Conservation (phyloP, 2,113 vertebrate genomes). For the Peromyscus polionotus region DNA sequence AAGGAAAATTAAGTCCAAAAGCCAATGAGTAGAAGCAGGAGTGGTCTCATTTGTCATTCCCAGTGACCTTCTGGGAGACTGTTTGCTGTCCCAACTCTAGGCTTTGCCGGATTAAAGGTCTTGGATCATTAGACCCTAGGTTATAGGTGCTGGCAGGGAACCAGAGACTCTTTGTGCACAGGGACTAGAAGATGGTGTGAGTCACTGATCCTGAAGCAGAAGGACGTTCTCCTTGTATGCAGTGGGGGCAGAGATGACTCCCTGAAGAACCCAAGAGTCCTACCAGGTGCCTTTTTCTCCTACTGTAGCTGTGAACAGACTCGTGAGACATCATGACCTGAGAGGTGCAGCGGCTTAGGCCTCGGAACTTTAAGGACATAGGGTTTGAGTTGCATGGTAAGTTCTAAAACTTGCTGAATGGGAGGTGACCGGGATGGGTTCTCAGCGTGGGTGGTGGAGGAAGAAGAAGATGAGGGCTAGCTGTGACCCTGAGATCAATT, state of each 20-base stretch:
- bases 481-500: neutral
- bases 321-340: neutral
- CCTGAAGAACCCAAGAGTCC: neutral
- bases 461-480: neutral
- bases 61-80: neutral
- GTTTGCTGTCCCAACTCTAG: conserved; percentile 5
- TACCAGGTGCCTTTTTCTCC: neutral
- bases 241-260: neutral
- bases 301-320: neutral
- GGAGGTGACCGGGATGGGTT: neutral
- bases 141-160: neutral
- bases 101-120: neutral
- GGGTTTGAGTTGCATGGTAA: neutral
- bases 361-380: neutral
- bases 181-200: neutral
- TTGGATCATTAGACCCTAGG: neutral
- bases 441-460: neutral
- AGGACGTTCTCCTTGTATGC: neutral
- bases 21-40: conserved; percentile 1
- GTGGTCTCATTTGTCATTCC: neutral
- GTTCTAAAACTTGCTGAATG: neutral
- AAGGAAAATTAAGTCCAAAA: neutral
- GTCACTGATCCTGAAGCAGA: neutral
- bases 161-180: neutral
- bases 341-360: neutral